These are phyloP conservation scores for Eonycteris spelaea DNA, from an alignment of 2,113 vertebrate species.

Conservation along the genomic window DNA sequence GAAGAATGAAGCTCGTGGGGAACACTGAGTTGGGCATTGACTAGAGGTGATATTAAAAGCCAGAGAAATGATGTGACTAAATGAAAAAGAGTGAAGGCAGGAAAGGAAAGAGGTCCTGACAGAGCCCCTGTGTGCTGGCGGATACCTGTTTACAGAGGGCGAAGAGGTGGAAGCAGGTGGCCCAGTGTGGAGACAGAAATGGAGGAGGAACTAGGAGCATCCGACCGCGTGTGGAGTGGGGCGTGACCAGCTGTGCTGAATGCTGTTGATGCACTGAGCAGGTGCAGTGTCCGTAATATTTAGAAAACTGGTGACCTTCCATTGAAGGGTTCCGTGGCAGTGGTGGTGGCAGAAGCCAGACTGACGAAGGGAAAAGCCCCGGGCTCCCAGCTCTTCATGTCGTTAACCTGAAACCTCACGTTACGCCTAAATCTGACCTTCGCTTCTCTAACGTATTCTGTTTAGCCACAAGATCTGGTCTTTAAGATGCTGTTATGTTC, in stretches of 20 bases:
- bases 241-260: accelerated
- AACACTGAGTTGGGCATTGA: background rate
- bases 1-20: background rate
- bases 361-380: background rate
- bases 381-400: background rate
- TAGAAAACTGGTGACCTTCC: background rate
- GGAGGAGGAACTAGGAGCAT: background rate
- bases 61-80: background rate
- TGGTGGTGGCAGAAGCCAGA: background rate
- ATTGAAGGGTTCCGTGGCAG: background rate
- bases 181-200: accelerated
- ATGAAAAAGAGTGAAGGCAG: background rate
- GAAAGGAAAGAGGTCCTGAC: background rate
- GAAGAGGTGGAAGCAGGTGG: background rate
- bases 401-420: background rate
- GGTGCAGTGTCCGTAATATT: background rate
- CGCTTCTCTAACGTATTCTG: background rate
- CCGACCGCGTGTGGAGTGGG: accelerated
- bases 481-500: background rate
- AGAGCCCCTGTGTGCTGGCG: background rate
- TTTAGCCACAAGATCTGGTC: background rate
- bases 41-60: background rate
- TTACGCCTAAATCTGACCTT: background rate
- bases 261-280: background rate
- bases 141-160: accelerated